These are phyloP conservation scores for Mirza zaza DNA, from an alignment of 2,113 vertebrate species.

Conservation along the genomic window DNA sequence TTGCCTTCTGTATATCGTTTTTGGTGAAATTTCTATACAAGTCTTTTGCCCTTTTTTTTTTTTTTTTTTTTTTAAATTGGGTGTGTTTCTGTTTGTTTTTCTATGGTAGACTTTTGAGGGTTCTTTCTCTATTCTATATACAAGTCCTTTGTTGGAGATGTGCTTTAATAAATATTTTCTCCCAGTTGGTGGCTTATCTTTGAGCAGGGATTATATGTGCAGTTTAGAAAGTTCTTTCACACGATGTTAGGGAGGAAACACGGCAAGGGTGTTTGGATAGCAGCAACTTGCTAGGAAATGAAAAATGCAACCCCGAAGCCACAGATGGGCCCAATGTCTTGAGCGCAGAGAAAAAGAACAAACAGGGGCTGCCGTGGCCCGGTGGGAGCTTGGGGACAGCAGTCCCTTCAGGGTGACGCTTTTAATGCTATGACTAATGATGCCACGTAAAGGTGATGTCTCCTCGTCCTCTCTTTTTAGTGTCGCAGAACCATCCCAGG, in stretches of 20 bases:
- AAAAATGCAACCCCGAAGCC: background rate
- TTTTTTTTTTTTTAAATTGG: too few species aligned
- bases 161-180: background rate
- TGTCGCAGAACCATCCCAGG: constrained; percentile 72
- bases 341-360: background rate
- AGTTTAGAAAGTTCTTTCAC: background rate
- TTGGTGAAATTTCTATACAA: too few species aligned
- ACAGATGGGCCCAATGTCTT: rapidly evolving
- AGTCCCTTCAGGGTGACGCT: background rate
- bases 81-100: background rate
- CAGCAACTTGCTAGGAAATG: background rate
- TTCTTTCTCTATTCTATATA: background rate
- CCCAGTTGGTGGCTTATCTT: background rate
- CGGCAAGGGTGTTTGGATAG: background rate
- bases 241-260: background rate
- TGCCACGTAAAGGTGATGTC: constrained; percentile 65
- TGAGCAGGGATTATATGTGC: background rate
- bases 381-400: rapidly evolving
- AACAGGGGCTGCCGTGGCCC: background rate
- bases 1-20: background rate
- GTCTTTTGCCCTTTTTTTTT: too few species aligned
- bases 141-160: background rate
- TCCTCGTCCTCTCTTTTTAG: constrained; percentile 69
- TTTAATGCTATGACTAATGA: constrained; percentile 68
- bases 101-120: background rate